These are phyloP conservation scores for Macaca mulatta DNA, from an alignment of 2,113 vertebrate genomes.

Conservation along the genomic window DNA sequence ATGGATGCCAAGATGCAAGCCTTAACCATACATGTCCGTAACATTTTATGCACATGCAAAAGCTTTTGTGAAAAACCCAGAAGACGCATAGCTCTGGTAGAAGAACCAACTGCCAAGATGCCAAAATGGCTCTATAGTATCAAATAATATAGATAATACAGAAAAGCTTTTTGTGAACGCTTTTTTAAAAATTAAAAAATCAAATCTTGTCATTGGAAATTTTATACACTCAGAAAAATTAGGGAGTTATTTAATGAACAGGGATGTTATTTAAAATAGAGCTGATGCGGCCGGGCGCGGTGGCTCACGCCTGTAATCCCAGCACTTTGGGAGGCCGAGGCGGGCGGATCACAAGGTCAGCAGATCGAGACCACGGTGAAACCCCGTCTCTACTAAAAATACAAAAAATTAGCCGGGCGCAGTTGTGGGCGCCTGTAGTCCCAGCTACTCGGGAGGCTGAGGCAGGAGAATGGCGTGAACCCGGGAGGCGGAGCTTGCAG, in stretches of 20 bases:
- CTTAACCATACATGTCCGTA: not conserved
- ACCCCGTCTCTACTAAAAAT: too few species aligned
- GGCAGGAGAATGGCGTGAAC: too few species aligned
- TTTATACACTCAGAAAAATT: constrained; percentile 1
- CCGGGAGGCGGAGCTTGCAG: too few species aligned
- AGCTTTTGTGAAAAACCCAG: not conserved
- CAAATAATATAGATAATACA: not conserved
- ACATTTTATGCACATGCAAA: not conserved
- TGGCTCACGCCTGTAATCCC: too few species aligned
- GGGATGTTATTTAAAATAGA: not conserved
- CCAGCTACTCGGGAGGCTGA: too few species aligned
- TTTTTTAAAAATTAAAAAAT: not conserved
- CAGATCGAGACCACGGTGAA: too few species aligned
- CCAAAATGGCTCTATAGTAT: not conserved
- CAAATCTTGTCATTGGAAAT: not conserved
- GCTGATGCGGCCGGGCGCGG: not conserved
- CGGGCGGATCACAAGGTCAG: too few species aligned
- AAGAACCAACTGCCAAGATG: constrained; percentile 13
- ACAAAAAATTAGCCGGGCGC: too few species aligned
- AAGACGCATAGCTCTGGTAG: not conserved
- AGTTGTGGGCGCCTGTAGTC: too few species aligned
- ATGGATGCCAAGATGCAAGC: not conserved
- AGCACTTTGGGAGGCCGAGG: too few species aligned
- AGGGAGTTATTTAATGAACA: not conserved
- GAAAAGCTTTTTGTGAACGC: too few species aligned